Evolutionary conservation across 2,888 invertebrate species (phyloP), one percentile per base, ranked within the genome.

Genomic region (Eulithis testata): DNA sequence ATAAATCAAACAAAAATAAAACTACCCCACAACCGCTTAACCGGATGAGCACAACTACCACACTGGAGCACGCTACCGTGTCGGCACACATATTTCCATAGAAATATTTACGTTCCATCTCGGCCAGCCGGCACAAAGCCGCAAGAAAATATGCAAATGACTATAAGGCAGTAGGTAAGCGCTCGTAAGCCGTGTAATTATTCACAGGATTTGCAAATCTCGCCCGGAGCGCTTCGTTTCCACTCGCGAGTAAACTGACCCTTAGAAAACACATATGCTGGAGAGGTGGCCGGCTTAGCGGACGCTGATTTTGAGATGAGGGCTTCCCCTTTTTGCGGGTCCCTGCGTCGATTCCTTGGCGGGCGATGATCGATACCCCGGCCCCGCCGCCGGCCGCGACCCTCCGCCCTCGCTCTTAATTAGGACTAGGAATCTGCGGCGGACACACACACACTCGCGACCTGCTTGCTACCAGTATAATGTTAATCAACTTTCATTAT

Each of bases 371-470:
- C 92, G 90, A 92, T 91, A 92, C 91, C 88, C 86, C 87, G 82
- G 88, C 88, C 85, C 87, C 88, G 81, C 82, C 83, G 83, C 77
- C 84, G 87, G 88, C 88, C 87, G 87, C 85, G 86, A 82, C 86
- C 87, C 87, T 82, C 87, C 85, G 93, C 94, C 94, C 95, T 94
- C 94, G 93, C 95, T 95, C 96, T 96, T 96, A 96, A 96, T 96
- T 96, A 96, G 96, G 95, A 95, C 95, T 95, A 95, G 95, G 95
- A 96, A 96, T 96, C 96, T 96, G 96, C 94, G 95, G 95, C 95
- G 95, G 96, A 96, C 96, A 95, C 95, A 95, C 95, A 93, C 94
- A 92, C 93, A 90, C 87, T 78, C 85, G 69, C 73, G 67, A 65
- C 73, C 73, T 73, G 73, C 76, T 81, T 73, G 73, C 76, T 81